These are phyloP conservation scores for Limnephilus lunatus DNA, from an alignment of 2,888 invertebrate genomes.

Conservation along the genomic window DNA sequence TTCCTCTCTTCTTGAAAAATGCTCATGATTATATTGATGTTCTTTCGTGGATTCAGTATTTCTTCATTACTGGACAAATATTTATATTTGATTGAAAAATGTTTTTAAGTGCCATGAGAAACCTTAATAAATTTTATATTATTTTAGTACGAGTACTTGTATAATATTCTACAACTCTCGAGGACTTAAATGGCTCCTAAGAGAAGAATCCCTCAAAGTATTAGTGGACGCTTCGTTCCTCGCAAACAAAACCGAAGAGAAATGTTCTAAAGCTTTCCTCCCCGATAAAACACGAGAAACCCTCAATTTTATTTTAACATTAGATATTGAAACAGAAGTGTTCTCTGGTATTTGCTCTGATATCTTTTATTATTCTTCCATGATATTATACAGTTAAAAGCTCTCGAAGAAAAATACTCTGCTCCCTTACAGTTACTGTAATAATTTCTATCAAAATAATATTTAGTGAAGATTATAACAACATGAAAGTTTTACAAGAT, in stretches of 20 bases:
- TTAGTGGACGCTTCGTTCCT: neutral
- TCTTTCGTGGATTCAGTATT: neutral
- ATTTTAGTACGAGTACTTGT: neutral
- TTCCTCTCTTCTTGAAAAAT: no score
- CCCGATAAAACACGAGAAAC: neutral
- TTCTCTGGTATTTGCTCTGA: neutral
- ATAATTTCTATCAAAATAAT: neutral
- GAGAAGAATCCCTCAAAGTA: neutral
- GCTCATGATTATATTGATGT: neutral
- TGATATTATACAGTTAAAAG: neutral
- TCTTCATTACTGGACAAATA: neutral
- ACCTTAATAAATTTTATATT: neutral
- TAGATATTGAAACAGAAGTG: neutral
- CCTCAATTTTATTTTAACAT: neutral
- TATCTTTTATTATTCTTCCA: neutral
- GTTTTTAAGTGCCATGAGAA: neutral
- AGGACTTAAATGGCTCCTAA: neutral
- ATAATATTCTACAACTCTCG: neutral
- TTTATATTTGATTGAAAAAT: neutral
- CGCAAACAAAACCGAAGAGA: neutral
- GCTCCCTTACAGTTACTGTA: neutral
- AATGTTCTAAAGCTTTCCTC: neutral
- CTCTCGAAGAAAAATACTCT: neutral
- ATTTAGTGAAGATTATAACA: neutral
- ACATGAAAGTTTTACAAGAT: no score